Conservation (phyloP, 2,113 vertebrate genomes). For the Nettapus auritus region DNA sequence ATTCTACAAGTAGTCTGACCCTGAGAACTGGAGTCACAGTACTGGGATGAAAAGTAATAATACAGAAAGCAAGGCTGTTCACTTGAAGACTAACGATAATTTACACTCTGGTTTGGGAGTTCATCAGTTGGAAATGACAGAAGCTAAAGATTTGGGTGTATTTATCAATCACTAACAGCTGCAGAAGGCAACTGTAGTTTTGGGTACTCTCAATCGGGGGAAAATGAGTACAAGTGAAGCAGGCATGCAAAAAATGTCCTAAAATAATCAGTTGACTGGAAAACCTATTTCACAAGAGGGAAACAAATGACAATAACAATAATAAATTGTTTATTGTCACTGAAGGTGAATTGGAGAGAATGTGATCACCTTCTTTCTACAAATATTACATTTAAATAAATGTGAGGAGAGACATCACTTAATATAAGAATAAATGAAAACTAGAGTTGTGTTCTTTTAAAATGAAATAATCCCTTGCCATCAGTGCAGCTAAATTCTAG, state of each 20-base stretch:
- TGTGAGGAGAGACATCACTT: background rate
- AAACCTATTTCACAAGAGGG: background rate
- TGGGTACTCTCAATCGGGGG: background rate
- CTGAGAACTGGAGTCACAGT: constrained; percentile 1
- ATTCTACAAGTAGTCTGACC: background rate
- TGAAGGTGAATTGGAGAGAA: background rate
- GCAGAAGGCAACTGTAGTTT: background rate
- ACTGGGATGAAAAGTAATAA: constrained; percentile 4
- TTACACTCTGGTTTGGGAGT: background rate
- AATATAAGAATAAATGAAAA: background rate
- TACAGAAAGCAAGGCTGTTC: background rate
- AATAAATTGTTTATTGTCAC: background rate
- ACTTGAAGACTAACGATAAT: background rate
- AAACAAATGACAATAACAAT: background rate
- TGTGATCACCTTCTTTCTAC: background rate
- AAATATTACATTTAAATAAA: background rate
- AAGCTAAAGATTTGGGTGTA: background rate
- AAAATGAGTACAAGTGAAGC: background rate
- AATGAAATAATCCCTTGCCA: background rate
- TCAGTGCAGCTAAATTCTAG: background rate
- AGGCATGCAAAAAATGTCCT: background rate
- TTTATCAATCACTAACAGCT: background rate
- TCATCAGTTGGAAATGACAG: background rate
- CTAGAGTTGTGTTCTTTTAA: background rate
- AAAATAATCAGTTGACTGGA: background rate